Percentiles rank a stretch among this genome's conserved stretches.
phyloP scores from a whole-genome alignment of 2,888 invertebrate species.

The Diaperis boleti region DNA sequence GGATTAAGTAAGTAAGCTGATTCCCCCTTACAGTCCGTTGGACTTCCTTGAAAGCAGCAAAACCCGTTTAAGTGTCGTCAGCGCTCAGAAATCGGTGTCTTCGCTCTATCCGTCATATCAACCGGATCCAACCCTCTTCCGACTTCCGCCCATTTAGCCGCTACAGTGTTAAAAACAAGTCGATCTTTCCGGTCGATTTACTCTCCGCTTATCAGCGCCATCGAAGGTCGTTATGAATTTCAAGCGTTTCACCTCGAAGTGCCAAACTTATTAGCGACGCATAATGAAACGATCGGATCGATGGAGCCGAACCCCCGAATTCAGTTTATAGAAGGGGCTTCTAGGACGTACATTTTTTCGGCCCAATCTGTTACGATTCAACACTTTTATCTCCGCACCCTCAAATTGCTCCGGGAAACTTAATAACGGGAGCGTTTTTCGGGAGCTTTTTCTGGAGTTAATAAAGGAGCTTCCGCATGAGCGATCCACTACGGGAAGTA shows the following conservation, averaged over 20 bases:
- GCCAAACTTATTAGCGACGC: conserved; percentile 7
- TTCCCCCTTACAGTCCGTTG: too few relatives aligned
- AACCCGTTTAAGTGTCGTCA: not conserved
- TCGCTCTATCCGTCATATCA: not conserved
- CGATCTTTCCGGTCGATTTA: conserved; percentile 1
- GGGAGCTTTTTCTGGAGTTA: conserved; percentile 9
- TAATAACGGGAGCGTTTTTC: conserved; percentile 17
- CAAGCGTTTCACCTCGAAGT: conserved; percentile 7
- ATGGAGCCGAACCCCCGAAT: conserved; percentile 1
- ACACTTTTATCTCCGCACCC: conserved; percentile 25
- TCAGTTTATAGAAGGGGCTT: conserved; percentile 10
- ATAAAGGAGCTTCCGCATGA: conserved; percentile 23
- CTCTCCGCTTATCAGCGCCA: conserved; percentile 1
- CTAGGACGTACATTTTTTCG: conserved; percentile 11
- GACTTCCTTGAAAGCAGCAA: too few relatives aligned
- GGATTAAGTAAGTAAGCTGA: too few relatives aligned
- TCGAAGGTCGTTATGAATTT: conserved; percentile 16
- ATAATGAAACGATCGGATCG: conserved; percentile 1
- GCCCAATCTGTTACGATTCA: conserved; percentile 26
- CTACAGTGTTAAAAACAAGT: conserved; percentile 3
- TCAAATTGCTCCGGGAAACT: conserved; percentile 21
- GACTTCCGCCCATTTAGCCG: conserved; percentile 1
- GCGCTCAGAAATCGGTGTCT: not conserved
- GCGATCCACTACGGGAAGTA: not conserved
- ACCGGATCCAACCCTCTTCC: not conserved